Evolutionary conservation across 2,113 vertebrate species (phyloP).

Genomic region (Motacilla tschutschensis): DNA sequence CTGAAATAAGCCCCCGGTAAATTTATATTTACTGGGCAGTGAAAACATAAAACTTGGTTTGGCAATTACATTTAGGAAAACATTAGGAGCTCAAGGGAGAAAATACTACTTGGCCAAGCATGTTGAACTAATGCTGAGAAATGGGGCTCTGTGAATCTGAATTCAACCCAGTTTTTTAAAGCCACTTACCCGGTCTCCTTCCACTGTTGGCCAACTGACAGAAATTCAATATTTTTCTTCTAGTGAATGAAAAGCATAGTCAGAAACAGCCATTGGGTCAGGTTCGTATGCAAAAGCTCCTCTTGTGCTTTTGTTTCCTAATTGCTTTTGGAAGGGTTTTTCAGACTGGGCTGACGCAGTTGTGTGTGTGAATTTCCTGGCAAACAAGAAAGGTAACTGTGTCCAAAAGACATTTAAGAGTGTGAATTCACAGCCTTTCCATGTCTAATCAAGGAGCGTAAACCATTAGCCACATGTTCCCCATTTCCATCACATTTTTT

Average conservation of each 20-base stretch:
- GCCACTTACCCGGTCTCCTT: background rate
- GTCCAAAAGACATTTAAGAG: conserved; percentile 71
- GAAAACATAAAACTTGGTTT: conserved; percentile 42
- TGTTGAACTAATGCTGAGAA: conserved; percentile 31
- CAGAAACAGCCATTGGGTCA: conserved; percentile 36
- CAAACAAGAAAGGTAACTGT: conserved; percentile 54
- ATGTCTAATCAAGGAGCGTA: conserved; percentile 67
- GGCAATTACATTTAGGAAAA: conserved; percentile 51
- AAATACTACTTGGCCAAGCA: background rate
- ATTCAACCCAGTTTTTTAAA: conserved; percentile 36
- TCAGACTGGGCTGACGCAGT: conserved; percentile 39
- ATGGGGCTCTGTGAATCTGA: conserved; percentile 32
- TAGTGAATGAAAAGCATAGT: conserved; percentile 51
- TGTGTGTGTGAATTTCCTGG: conserved; percentile 70
- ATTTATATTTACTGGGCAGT: conserved; percentile 44
- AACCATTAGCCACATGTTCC: conserved; percentile 70
- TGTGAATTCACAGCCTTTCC: conserved; percentile 63
- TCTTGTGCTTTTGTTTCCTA: conserved; percentile 54
- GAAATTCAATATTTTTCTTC: conserved; percentile 51
- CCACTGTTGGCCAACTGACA: conserved; percentile 10
- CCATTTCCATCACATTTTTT: conserved; percentile 72
- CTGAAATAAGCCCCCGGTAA: conserved; percentile 15
- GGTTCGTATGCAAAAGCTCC: conserved; percentile 48
- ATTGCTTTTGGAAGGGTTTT: conserved; percentile 55
- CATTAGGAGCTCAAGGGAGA: conserved; percentile 8